Evolutionary conservation across 37 sponge, comb jelly and placozoan species (phyloP).

Genomic region (Bolinopsis microptera): DNA sequence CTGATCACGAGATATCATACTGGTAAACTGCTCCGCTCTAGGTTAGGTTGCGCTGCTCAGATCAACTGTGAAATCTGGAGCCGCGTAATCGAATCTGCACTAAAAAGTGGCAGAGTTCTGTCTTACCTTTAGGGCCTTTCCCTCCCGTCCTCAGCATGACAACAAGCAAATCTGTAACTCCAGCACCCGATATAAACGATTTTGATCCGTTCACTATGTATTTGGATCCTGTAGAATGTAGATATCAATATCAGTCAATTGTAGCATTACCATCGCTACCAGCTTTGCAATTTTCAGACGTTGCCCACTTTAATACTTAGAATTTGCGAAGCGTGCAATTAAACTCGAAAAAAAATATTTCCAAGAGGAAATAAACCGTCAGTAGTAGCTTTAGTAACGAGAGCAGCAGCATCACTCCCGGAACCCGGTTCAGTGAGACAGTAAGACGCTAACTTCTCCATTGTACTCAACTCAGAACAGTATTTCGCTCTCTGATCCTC

Average conservation of each 20-base stretch:
- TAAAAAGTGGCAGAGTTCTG: background rate
- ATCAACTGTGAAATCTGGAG: too few relatives aligned
- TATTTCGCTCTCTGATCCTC: background rate
- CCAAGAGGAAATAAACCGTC: too few relatives aligned
- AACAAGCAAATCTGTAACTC: constrained; percentile 81
- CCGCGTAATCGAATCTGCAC: too few relatives aligned
- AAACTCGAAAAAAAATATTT: too few relatives aligned
- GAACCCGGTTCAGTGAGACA: constrained; percentile 65
- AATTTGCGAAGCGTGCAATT: too few relatives aligned
- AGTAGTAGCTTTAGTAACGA: background rate
- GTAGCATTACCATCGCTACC: too few relatives aligned
- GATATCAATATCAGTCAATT: too few relatives aligned
- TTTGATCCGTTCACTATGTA: constrained; percentile 67
- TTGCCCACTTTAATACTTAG: too few relatives aligned
- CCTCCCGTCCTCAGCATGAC: constrained; percentile 90
- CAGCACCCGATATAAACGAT: constrained; percentile 94
- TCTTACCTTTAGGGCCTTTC: constrained; percentile 58
- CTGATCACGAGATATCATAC: too few relatives aligned
- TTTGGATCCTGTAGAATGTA: constrained; percentile 32
- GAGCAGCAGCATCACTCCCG: constrained; percentile 58
- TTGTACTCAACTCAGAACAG: background rate
- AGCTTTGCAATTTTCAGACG: too few relatives aligned
- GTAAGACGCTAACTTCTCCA: constrained; percentile 42
- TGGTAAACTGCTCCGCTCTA: too few relatives aligned
- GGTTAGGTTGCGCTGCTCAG: too few relatives aligned